Evolutionary conservation across 1,140 invertebrate species (phyloP), one percentile per base, ranked within the genome.

Genomic region (Hyles euphorbiae): DNA sequence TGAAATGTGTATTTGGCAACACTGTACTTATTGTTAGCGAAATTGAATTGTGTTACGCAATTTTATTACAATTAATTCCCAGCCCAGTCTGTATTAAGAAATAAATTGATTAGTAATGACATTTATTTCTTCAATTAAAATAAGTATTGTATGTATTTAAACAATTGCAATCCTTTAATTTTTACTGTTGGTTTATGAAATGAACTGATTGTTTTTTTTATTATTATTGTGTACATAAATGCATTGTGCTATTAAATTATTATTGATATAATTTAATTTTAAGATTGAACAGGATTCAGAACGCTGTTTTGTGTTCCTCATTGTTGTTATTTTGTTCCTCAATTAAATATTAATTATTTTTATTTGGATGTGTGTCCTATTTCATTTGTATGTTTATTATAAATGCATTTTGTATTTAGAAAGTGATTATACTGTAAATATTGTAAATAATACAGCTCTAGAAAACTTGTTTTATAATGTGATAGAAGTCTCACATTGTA

Each of bases 391-490:
- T 65, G 58, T 74, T 64, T 59, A 63, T 53, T 65, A 74, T 22
- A 48, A 75, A 70, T 78, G 79, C 75, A 82, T 83, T 83, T 81
- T 72, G 70, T 62, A 58, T 66, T 67, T 51, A 65, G 66, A 58
- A 65, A 43, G 22, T 43, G 58, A 61, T 58, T 59, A 61, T 52
- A 5, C 67, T 88, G 85, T 88, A 88, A 70, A 88, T 88, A 87
- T 56, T 88, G 85, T 88, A 87, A 70, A 88, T 87, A 87, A 47
- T 73, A 70, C 61, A 69, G 67, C 61, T 63, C 65, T 72, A 81
- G 66, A 75, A 66, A 68, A 83, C 77, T 75, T 81, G 83, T 88
- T 86, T 86, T 84, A 82, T 85, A 80, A 86, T 88, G 85, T 88
- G 83, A 85, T 83, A 83, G 81, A 70, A 57, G 66, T 76, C 66